These are phyloP conservation scores for Caenorhabditis imperialis DNA, from an alignment of 2,888 invertebrate species.

Conservation along the genomic window DNA sequence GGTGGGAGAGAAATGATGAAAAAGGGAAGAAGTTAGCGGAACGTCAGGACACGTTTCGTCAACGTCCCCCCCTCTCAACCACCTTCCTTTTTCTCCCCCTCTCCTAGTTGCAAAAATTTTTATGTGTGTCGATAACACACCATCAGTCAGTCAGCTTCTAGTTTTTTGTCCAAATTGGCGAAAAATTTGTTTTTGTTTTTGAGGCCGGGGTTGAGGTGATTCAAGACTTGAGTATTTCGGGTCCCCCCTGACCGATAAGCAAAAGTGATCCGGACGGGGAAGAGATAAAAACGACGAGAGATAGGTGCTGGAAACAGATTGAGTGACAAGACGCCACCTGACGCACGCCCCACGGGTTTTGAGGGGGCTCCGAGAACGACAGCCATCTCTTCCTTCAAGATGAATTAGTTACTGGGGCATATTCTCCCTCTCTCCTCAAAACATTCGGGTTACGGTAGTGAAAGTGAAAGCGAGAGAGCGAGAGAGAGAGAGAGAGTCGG, in stretches of 20 bases:
- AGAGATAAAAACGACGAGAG: not conserved
- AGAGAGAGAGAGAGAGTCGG: too few species aligned
- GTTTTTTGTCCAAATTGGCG: conserved; percentile 28
- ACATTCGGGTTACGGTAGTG: conserved; percentile 23
- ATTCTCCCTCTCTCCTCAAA: conserved; percentile 11
- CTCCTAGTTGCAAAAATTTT: conserved; percentile 40
- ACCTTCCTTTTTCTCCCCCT: not conserved
- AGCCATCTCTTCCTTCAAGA: conserved; percentile 47
- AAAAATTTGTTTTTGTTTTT: conserved; percentile 50
- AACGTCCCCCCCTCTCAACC: conserved; percentile 36
- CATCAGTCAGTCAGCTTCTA: conserved; percentile 24
- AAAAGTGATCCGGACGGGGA: conserved; percentile 4
- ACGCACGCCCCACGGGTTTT: conserved; percentile 17
- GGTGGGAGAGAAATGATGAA: conserved; percentile 21
- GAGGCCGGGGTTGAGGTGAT: conserved; percentile 21
- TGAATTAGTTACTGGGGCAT: conserved; percentile 55
- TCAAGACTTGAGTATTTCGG: conserved; percentile 13
- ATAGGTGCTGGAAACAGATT: conserved; percentile 45
- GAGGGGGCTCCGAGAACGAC: conserved; percentile 32
- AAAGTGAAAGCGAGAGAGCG: too few species aligned
- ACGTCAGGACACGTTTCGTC: conserved; percentile 55
- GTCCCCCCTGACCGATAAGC: conserved; percentile 30
- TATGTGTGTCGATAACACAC: conserved; percentile 38
- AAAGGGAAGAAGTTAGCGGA: conserved; percentile 52
- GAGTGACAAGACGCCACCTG: conserved; percentile 51